Evolutionary conservation across 2,113 vertebrate genomes (phyloP).

Genomic region (Regulus satrapa): DNA sequence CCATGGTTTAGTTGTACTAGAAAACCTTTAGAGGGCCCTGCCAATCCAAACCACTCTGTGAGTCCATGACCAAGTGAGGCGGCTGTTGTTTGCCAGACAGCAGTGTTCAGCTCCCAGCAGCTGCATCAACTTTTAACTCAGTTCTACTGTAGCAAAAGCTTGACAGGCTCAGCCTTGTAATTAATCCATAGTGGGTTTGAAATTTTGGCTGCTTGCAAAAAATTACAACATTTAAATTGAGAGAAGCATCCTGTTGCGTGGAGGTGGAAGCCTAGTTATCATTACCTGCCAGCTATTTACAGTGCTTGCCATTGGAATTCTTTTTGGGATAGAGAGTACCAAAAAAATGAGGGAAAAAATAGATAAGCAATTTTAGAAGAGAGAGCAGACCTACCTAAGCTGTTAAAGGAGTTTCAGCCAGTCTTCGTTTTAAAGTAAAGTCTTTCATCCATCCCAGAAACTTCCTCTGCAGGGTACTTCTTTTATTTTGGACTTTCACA

Average conservation of each 20-base stretch:
- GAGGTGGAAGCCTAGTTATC: not conserved
- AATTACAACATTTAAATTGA: not conserved
- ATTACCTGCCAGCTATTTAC: not conserved
- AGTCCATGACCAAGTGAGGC: fast-evolving
- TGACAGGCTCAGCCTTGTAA: not conserved
- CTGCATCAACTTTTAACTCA: not conserved
- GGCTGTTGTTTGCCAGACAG: not conserved
- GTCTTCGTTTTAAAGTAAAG: not conserved
- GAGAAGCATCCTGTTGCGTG: not conserved
- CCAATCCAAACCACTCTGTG: not conserved
- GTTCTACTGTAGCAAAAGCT: not conserved
- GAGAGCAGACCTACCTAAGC: not conserved
- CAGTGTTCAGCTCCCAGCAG: not conserved
- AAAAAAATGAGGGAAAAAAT: not conserved
- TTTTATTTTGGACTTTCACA: not conserved
- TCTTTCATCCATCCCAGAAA: not conserved
- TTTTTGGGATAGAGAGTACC: not conserved
- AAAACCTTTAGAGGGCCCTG: not conserved
- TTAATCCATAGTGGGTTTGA: not conserved
- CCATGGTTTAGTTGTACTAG: not conserved
- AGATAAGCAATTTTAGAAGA: not conserved
- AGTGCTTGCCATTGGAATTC: not conserved
- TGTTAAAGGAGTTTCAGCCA: not conserved
- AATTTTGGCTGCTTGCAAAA: not conserved
- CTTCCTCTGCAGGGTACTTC: not conserved